Conservation (phyloP, 1,140 invertebrate species). For the Medauroidea extradentata region DNA sequence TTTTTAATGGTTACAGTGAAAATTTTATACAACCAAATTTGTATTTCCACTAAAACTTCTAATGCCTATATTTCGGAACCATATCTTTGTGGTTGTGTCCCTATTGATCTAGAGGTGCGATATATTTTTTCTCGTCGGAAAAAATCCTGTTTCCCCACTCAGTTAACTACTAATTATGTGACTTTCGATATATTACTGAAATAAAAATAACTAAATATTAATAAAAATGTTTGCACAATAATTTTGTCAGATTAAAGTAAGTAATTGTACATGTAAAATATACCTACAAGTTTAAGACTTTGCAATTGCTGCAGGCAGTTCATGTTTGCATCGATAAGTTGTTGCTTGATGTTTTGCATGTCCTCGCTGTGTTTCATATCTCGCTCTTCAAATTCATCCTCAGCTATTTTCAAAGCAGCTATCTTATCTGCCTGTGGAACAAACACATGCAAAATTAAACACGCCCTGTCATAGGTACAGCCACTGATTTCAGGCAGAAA, state of each 20-base stretch:
- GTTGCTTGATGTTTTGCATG: slow-evolving; percentile 67
- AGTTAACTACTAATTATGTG: background rate
- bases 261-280: too few relatives aligned
- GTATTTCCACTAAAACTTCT: too few relatives aligned
- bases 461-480: too few relatives aligned
- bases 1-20: too few relatives aligned
- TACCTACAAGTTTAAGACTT: background rate
- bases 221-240: background rate
- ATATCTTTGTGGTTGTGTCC: too few relatives aligned
- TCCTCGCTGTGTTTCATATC: slow-evolving; percentile 74
- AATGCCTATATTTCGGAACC: too few relatives aligned
- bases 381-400: slow-evolving; percentile 67
- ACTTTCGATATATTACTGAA: background rate
- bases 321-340: slow-evolving; percentile 47
- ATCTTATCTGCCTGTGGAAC: slow-evolving; percentile 58
- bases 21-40: too few relatives aligned
- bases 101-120: too few relatives aligned
- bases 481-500: too few relatives aligned
- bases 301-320: background rate
- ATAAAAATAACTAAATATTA: background rate
- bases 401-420: slow-evolving; percentile 66
- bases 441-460: background rate
- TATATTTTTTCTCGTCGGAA: too few relatives aligned
- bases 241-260: too few relatives aligned
- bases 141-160: too few relatives aligned